phyloP scores from a whole-genome alignment of 2,797 vertebrate genomes.

The Passerculus sandwichensis region DNA sequence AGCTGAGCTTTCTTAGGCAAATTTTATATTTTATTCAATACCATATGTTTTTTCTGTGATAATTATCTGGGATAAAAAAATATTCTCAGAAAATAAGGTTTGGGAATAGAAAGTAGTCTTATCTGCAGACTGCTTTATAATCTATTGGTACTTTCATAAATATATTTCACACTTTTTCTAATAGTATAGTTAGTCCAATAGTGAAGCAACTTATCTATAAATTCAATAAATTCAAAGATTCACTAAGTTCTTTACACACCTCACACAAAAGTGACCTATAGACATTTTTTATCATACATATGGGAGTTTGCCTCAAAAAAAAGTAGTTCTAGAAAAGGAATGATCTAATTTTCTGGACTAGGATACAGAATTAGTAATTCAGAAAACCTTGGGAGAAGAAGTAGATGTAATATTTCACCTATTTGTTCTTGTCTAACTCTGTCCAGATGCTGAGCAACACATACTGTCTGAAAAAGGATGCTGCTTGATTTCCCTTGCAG shows the following conservation, averaged over 20 bases:
- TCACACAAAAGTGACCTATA: not conserved
- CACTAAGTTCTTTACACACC: not conserved
- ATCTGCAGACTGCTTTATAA: not conserved
- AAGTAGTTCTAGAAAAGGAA: not conserved
- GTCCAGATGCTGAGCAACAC: not conserved
- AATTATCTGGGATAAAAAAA: not conserved
- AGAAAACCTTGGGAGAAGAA: not conserved
- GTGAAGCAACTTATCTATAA: not conserved
- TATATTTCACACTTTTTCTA: not conserved
- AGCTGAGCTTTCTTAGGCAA: not conserved
- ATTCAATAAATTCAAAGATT: not conserved
- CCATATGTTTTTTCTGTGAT: not conserved
- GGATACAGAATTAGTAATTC: not conserved
- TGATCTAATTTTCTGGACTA: not conserved
- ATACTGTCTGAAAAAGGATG: not conserved
- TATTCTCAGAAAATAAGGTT: not conserved
- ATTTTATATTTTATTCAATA: not conserved
- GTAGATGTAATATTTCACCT: not conserved
- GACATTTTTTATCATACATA: not conserved
- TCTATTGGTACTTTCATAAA: not conserved
- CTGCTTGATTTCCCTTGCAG: not conserved
- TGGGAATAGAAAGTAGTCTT: not conserved
- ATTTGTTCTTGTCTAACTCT: not conserved
- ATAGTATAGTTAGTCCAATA: not conserved
- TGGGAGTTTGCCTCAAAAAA: not conserved